Base-by-base conservation (phyloP, 1,140 invertebrate species). In the Orussus abietinus region DNA sequence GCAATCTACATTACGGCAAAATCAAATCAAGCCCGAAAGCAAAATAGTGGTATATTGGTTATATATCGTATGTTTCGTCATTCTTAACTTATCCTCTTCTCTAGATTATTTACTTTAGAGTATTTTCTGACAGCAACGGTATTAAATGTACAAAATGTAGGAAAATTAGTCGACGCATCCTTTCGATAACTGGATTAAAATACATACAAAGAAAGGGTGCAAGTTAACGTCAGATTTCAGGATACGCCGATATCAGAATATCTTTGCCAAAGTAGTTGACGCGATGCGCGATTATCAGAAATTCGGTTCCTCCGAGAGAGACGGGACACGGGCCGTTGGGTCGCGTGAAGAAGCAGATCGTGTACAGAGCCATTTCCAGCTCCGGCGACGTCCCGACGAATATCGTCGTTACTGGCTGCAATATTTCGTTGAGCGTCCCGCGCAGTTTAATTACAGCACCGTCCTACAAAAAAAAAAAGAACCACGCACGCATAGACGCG, bases 301-400 rank as follows among this genome's bases (percentile, higher is more conserved):
- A 59, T 3, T 68, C 43, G 7, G 56, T 62, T 41, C 66, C 69
- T 38, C 65, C 66, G 0, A 77, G 47, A 3, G 60, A 62, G 13
- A 79, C 42, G 0, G 71, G 72, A 48, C 79, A 80, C 3, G 54
- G 54, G n/a, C 49, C 58, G 31, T 77, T 73, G 2, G 79, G 75
- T 10, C 77, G 57, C 3, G 71, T 57, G 42, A 78, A 72, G 54
- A 81, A 81, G 42, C 80, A 82, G 12, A 82, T 50, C 0, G 82
- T 84, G 58, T 84, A 85, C 0, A 83, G 66, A 26, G 81, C 81
- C 60, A 86, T 77, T 53, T 85, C 83, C 49, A 84, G 75, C 60
- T 85, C 84, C 0, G 83, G 84, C 42, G 80, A 82, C 12, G 80
- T 81, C 7, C 83, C 83, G 3, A 85, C 72, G 42, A 84, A 81